phyloP scores from a whole-genome alignment of 2,888 invertebrate genomes.

The Opisthograptis luteolata region DNA sequence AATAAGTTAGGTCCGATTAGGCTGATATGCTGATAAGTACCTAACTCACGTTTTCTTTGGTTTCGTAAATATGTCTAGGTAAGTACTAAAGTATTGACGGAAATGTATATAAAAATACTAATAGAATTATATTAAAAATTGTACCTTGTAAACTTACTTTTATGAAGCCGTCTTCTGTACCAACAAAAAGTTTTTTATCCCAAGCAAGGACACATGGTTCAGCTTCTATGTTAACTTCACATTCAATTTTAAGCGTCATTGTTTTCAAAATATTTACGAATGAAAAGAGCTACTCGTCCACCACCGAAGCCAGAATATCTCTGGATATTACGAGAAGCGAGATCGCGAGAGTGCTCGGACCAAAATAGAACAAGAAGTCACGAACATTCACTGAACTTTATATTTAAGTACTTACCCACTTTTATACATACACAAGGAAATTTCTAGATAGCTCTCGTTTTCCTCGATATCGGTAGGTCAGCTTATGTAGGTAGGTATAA shows the following conservation, averaged over 20 bases:
- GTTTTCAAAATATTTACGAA: conserved; percentile 21
- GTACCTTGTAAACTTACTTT: conserved; percentile 54
- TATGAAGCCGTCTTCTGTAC: conserved; percentile 68
- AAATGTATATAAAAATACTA: too few relatives aligned
- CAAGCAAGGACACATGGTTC: conserved; percentile 71
- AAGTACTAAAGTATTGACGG: too few relatives aligned
- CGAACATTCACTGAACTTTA: conserved; percentile 48
- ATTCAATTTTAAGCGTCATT: conserved; percentile 66
- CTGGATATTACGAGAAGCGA: conserved; percentile 45
- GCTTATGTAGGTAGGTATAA: too few relatives aligned
- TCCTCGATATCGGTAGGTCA: too few relatives aligned
- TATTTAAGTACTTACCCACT: conserved; percentile 41
- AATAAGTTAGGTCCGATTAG: too few relatives aligned
- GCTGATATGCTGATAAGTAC: too few relatives aligned
- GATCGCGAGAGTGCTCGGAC: conserved; percentile 38
- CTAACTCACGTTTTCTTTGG: too few relatives aligned
- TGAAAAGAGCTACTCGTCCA: neutral
- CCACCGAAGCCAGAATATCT: conserved; percentile 37
- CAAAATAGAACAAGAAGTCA: conserved; percentile 52
- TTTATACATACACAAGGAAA: conserved; percentile 41
- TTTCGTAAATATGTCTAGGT: too few relatives aligned
- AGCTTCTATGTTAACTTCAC: conserved; percentile 62
- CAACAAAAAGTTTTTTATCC: conserved; percentile 66
- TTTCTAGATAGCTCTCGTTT: conserved; percentile 50
- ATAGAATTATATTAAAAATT: too few relatives aligned